Base-by-base conservation (phyloP, 2,113 vertebrate species). In the Notiomystis cincta region DNA sequence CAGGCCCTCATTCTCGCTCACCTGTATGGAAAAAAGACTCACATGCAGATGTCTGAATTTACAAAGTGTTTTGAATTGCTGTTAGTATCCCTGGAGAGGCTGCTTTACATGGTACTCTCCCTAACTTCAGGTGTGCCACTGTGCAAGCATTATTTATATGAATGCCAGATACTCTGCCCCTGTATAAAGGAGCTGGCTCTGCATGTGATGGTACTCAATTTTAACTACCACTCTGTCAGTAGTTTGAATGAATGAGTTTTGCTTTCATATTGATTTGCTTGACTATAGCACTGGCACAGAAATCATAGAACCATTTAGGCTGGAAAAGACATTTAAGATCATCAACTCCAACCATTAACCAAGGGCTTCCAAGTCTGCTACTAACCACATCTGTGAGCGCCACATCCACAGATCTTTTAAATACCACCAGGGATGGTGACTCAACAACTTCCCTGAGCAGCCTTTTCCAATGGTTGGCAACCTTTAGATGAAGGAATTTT, bases 111-210 rank as follows among this genome's bases (percentile, higher is more conserved):
- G 6, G 28, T 25, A 65, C 23, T 53, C 35, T 37, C 28, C 8
- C 13, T 62, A 80, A 69, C 9, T 62, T 57, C 7, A 80, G 33
- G 7, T 30, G 31, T 45, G 31, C 28, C n/a, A 57, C 20, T 25
- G 73, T 37, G 37, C 70, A 69, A 48, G 35, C 30, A 71, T 58
- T 87, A 70, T 35, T 87, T 62, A 33, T 35, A 7, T 18, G 17
- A 20, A 45, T 0, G 0, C 5, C 73, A 60, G 56, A 65, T 28
- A 71, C 38, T 47, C 69, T 56, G 37, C 7, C 23, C 11, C 37
- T 28, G 11, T 16, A 53, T 60, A 75, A 82, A 8, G 11, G 53
- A 94, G 62, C 3, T 80, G 40, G 27, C 28, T 67, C 6, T 71
- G 82, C 38, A 25, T 15, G 13, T 33, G 35, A 75, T 28, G 33